phyloP scores from a whole-genome alignment of 2,888 invertebrate genomes.

The Lampropteryx suffumata region DNA sequence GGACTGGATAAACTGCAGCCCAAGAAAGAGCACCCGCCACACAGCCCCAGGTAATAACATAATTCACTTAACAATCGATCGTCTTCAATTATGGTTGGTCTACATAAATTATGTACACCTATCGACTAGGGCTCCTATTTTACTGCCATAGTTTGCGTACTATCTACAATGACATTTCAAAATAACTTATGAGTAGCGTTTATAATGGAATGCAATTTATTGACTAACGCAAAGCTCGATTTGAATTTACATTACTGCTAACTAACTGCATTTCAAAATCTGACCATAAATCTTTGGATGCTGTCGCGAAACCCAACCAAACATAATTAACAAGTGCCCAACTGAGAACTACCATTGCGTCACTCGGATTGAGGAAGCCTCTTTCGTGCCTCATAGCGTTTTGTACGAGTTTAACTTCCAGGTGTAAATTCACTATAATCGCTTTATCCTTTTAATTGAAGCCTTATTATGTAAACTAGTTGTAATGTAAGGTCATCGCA shows the following conservation, averaged over 20 bases:
- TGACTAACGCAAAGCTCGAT: constrained; percentile 15
- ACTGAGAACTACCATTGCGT: constrained; percentile 19
- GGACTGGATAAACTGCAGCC: constrained; percentile 90
- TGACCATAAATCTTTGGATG: constrained; percentile 19
- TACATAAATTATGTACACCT: constrained; percentile 10
- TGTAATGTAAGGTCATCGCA: constrained; percentile 64
- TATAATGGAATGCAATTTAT: constrained; percentile 21
- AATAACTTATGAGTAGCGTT: constrained; percentile 5
- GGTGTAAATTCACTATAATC: constrained; percentile 60
- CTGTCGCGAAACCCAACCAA: constrained; percentile 22
- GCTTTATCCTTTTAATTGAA: constrained; percentile 74
- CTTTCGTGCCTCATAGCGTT: constrained; percentile 46
- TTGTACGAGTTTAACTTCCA: constrained; percentile 45
- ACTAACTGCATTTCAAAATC: constrained; percentile 25
- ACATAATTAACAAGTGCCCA: constrained; percentile 12
- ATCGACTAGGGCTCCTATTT: not conserved
- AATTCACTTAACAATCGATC: constrained; percentile 14
- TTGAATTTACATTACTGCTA: constrained; percentile 24
- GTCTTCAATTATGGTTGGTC: constrained; percentile 7
- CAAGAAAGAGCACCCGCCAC: constrained; percentile 90
- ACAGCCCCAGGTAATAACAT: constrained; percentile 81
- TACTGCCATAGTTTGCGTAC: not conserved
- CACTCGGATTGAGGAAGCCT: constrained; percentile 41
- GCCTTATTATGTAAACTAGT: constrained; percentile 61
- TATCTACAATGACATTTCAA: constrained; percentile 8